Conservation (phyloP, 1,140 invertebrate species). For the Heterodera schachtii region DNA sequence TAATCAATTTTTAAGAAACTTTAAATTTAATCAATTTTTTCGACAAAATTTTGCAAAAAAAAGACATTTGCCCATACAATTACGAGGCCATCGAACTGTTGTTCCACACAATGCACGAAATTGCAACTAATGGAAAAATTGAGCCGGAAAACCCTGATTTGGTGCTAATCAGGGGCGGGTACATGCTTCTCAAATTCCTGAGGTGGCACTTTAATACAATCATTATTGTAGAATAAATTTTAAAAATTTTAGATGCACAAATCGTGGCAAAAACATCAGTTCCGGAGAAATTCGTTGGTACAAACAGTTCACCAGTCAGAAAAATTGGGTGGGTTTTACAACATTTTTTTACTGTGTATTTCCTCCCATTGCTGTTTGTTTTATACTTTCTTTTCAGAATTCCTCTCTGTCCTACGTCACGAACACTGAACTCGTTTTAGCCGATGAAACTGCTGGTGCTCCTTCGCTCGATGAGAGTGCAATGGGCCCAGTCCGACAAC, state of each 20-base stretch:
- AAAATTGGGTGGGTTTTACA: not conserved
- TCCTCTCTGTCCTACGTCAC: not conserved
- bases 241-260: constrained; percentile 25
- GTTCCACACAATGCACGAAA: constrained; percentile 33
- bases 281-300: constrained; percentile 36
- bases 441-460: constrained; percentile 14
- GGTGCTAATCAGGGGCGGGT: constrained; percentile 17
- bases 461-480: constrained; percentile 14
- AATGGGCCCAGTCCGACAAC: not conserved
- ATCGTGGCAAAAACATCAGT: constrained; percentile 4
- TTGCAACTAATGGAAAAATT: not conserved
- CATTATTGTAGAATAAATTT: not conserved
- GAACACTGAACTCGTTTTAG: not conserved
- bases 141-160: not conserved
- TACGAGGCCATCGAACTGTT: constrained; percentile 37
- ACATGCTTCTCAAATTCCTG: constrained; percentile 27
- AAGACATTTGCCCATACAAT: constrained; percentile 37
- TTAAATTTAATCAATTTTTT: no score
- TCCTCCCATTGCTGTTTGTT: not conserved
- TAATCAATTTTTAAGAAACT: no score
- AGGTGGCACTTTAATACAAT: constrained; percentile 16
- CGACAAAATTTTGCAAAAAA: no score
- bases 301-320: constrained; percentile 22
- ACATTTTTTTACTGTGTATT: not conserved
- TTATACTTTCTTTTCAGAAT: not conserved